Evolutionary conservation across 2,113 vertebrate genomes (phyloP).

Genomic region (Oenanthe melanoleuca): DNA sequence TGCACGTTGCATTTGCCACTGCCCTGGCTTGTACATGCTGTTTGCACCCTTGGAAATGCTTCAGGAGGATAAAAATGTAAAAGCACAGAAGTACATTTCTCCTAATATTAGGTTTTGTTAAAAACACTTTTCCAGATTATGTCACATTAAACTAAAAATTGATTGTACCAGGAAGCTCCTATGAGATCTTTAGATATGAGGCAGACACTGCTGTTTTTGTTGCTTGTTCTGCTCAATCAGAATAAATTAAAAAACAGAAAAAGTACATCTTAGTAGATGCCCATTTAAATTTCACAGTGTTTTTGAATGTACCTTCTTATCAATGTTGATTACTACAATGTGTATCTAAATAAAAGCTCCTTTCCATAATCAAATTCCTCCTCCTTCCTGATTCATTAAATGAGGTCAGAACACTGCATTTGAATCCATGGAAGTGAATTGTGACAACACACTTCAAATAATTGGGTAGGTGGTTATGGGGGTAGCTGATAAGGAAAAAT

Average conservation of each 20-base stretch:
- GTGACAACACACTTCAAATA: constrained; percentile 39
- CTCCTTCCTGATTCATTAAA: constrained; percentile 18
- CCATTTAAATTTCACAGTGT: constrained; percentile 12
- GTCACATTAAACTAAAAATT: constrained; percentile 42
- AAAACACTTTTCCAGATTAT: neutral
- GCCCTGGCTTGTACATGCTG: neutral
- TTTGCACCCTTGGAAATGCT: neutral
- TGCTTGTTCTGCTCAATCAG: neutral
- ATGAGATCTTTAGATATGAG: constrained; percentile 12
- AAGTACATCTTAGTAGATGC: neutral
- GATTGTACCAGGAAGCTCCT: neutral
- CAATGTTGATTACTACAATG: constrained; percentile 12
- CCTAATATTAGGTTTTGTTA: neutral
- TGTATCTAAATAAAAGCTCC: constrained; percentile 15
- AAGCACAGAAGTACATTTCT: neutral
- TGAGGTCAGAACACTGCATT: constrained; percentile 26
- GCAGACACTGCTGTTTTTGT: neutral
- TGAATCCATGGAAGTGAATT: constrained; percentile 14
- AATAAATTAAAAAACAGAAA: neutral
- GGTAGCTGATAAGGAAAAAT: neutral
- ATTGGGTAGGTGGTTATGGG: neutral
- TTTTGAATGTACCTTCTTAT: constrained; percentile 16
- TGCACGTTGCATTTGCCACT: fast-evolving
- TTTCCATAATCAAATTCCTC: constrained; percentile 18
- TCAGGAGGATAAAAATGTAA: neutral